Percentiles rank a stretch among this genome's conserved stretches.
Conservation (phyloP, 2,113 vertebrate species). For the Xenus cinereus region DNA sequence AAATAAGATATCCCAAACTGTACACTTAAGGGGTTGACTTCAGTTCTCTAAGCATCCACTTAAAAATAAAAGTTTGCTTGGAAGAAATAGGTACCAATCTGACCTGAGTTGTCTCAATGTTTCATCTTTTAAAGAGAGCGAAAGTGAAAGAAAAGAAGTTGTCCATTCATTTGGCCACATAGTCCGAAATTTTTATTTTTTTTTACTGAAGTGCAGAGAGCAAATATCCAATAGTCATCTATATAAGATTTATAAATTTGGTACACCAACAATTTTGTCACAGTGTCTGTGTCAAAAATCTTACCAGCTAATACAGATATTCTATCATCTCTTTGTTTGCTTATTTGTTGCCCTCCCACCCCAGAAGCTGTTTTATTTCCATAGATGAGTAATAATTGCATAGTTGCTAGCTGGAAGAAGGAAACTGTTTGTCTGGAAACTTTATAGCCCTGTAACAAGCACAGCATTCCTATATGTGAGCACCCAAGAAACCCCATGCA, state of each 20-base stretch:
- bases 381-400: not conserved
- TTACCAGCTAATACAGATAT: not conserved
- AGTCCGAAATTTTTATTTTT: not conserved
- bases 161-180: not conserved
- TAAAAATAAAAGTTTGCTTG: not conserved
- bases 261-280: not conserved
- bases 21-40: not conserved
- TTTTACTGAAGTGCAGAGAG: not conserved
- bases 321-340: not conserved
- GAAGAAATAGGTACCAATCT: not conserved
- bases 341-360: not conserved
- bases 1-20: not conserved
- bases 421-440: not conserved
- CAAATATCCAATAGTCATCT: not conserved
- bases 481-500: not conserved
- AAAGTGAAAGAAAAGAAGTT: not conserved
- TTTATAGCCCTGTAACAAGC: not conserved
- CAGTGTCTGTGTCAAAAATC: not conserved
- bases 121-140: not conserved
- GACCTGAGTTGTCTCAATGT: not conserved
- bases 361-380: not conserved
- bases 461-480: fast-evolving
- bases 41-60: not conserved
- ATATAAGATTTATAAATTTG: not conserved
- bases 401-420: not conserved